phyloP scores from a whole-genome alignment of 1,140 invertebrate species.

The Drosophila bocqueti region DNA sequence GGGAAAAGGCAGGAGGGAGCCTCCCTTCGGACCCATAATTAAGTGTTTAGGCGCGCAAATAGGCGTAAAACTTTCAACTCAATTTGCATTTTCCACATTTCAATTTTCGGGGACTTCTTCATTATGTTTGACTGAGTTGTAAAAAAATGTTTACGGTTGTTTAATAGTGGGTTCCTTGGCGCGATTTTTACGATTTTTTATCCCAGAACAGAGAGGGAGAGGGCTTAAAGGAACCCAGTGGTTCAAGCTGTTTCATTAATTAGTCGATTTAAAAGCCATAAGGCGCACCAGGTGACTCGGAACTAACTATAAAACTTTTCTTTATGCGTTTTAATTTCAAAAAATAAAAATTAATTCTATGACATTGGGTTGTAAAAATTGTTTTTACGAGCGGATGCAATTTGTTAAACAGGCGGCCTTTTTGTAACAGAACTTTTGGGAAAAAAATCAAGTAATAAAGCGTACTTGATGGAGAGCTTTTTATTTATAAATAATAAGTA shows the following conservation, averaged over 20 bases:
- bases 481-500: not conserved
- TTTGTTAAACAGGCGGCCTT: slow-evolving; percentile 15
- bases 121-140: slow-evolving; percentile 32
- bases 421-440: not conserved
- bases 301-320: slow-evolving; percentile 36
- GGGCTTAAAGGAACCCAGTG: slow-evolving; percentile 4
- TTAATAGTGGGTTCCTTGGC: slow-evolving; percentile 66
- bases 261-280: slow-evolving; percentile 67
- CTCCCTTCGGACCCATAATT: slow-evolving; percentile 51
- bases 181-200: slow-evolving; percentile 62
- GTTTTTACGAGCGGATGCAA: slow-evolving; percentile 54
- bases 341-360: slow-evolving; percentile 40
- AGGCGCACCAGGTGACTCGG: slow-evolving; percentile 16
- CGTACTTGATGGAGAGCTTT: not conserved
- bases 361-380: slow-evolving; percentile 51
- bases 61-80: slow-evolving; percentile 74
- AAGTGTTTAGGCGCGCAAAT: slow-evolving; percentile 77
- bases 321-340: slow-evolving; percentile 61
- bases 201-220: not conserved
- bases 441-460: slow-evolving; percentile 1
- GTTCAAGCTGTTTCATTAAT: slow-evolving; percentile 59
- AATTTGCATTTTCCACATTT: slow-evolving; percentile 75
- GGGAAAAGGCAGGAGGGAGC: slow-evolving; percentile 5
- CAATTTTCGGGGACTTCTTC: slow-evolving; percentile 49
- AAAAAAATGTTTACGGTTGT: slow-evolving; percentile 62